phyloP scores from a whole-genome alignment of 2,113 vertebrate genomes.

The Chlamydotis undulata region DNA sequence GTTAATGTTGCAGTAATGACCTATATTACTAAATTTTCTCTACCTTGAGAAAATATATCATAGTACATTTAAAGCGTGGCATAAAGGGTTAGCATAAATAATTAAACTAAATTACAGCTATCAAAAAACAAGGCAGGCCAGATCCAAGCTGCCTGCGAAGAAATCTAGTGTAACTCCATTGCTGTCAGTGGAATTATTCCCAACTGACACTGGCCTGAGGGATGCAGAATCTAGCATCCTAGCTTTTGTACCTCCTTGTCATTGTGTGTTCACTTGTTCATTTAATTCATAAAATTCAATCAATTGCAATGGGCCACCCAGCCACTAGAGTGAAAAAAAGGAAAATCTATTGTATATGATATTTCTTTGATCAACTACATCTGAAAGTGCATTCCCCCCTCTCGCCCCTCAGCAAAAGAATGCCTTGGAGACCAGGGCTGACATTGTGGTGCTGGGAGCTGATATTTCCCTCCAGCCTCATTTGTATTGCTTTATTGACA shows the following conservation, averaged over 20 bases:
- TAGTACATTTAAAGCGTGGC: constrained; percentile 13
- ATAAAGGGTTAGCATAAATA: constrained; percentile 52
- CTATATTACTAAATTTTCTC: constrained; percentile 40
- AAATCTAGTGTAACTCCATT: constrained; percentile 3
- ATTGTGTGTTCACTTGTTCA: constrained; percentile 48
- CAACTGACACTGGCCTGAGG: background rate
- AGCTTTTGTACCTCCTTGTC: constrained; percentile 56
- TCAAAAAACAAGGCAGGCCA: constrained; percentile 21
- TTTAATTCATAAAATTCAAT: constrained; percentile 63
- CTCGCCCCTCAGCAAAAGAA: background rate
- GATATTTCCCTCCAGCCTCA: constrained; percentile 61
- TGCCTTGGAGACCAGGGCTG: constrained; percentile 26
- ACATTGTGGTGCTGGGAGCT: constrained; percentile 22
- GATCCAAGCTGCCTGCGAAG: background rate
- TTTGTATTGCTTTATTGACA: constrained; percentile 67
- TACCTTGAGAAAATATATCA: constrained; percentile 56
- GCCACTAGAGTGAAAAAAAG: constrained; percentile 25
- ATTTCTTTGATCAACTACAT: constrained; percentile 37
- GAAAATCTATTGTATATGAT: constrained; percentile 60
- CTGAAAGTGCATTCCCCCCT: constrained; percentile 24
- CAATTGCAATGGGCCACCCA: constrained; percentile 51
- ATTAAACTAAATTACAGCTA: constrained; percentile 54
- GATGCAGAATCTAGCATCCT: constrained; percentile 29
- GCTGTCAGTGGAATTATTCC: constrained; percentile 33
- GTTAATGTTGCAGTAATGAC: constrained; percentile 33